Base-by-base conservation (phyloP, 2,888 invertebrate genomes). In the Aphodius granarius region DNA sequence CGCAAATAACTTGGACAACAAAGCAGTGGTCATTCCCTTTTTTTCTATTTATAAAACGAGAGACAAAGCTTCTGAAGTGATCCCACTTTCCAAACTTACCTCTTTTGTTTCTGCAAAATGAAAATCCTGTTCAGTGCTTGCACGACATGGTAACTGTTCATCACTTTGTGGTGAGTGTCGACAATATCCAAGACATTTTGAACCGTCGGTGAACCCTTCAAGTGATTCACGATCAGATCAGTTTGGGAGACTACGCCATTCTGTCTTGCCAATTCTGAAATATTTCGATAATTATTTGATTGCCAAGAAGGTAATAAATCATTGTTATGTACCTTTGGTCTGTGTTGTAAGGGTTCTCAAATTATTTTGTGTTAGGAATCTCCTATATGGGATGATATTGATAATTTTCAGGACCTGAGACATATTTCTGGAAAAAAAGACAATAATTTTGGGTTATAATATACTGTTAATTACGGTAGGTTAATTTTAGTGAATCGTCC, bases 61-160 rank as follows among this genome's bases (percentile, higher is more conserved):
- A 43, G 43, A 43, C 43, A 43, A 43, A 43, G 19, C 68, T 68
- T 68, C 20, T 68, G 19, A 65, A 65, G 19, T n/a, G 43, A 43
- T 43, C 43, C 43, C 43, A 43, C 43, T 13, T 43, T 43, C 43
- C 43, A 76, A 72, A 77, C 78, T 78, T 82, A 86, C 90, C 87
- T 88, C 82, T 88, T 88, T 77, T 86, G 83, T 83, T 89, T 91
- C 80, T 91, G 90, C 66, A 91, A 84, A 63, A 86, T 85, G 83
- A 91, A 91, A 20, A 93, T 83, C 15, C 88, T 85, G 17, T 89
- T 85, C 23, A 92, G 82, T 0, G 91, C 91, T 80, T 90, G 89
- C 80, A 92, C 82, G 81, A 90, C 85, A 82, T 92, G 91, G 68
- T 86, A 88, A 76, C 87, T 87, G 43, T 89, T 90, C 89, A 92